phyloP scores from a whole-genome alignment of 1,140 invertebrate genomes.

The Drosophila tropicalis region DNA sequence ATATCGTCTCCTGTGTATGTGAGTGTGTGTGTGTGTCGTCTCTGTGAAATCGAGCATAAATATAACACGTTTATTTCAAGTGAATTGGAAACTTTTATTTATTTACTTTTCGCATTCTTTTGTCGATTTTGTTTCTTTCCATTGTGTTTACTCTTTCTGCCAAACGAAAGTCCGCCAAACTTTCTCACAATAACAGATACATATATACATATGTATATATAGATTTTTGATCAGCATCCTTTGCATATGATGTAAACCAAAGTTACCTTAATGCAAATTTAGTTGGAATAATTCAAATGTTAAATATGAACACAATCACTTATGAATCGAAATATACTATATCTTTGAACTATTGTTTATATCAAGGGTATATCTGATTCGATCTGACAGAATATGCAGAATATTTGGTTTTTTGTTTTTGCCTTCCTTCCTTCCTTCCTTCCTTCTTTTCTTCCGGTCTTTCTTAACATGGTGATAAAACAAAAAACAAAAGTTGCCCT shows the following conservation, averaged over 20 bases:
- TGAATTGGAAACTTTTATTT: constrained; percentile 68
- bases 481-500: constrained; percentile 28
- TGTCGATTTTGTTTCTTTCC: constrained; percentile 11
- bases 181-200: background rate
- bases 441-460: no score
- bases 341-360: no score
- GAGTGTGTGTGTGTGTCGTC: background rate
- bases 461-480: constrained; percentile 37
- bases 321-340: no score
- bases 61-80: constrained; percentile 67
- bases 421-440: constrained; percentile 8
- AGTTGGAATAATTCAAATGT: no score
- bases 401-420: constrained; percentile 35
- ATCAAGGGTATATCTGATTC: no score
- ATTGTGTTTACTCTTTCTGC: background rate
- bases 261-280: no score
- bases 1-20: background rate
- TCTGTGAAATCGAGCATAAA: constrained; percentile 60
- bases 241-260: no score
- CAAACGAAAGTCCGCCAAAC: background rate
- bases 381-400: no score
- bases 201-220: no score
- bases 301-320: no score
- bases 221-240: no score
- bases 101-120: constrained; percentile 41